Base-by-base conservation (phyloP, 2,797 vertebrate genomes). In the Anguilla obscura region DNA sequence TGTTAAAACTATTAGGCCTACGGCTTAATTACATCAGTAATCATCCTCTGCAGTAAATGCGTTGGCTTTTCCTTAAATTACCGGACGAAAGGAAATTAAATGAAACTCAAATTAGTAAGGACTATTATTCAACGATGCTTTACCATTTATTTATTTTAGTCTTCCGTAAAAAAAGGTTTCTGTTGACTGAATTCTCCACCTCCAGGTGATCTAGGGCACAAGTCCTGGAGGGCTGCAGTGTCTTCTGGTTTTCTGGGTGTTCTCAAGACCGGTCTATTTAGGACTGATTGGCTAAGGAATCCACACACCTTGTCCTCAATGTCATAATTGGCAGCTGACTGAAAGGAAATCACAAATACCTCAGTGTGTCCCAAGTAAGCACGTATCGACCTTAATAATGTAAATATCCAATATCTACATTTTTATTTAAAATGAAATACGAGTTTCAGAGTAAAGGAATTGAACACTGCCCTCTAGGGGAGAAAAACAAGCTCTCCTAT, bases 391-490 rank as follows among this genome's bases (percentile, higher is more conserved):
- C 79, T 5, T 45, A 50, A 33, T 5, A 8, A 24, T 48, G 1
- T 36, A 76, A 76, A 76, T 9, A 30, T 71, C 10, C 3, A 4
- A 45, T 16, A 48, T 80, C 5, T 24, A 36, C 63, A n/a, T 36
- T 9, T 18, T 79, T 79, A 79, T 18, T 40, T 40, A 18, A 79
- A 79, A 18, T 5, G 1, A 36, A 40, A 40, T 40, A 21, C 33
- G 6, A 36, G 2, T 79, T 8, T 71, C 16, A 14, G 33, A 79
- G 74, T 36, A 79, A 45, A 82, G 50, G 79, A 24, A 50, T 82
- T 10, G 6, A 82, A 82, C 45, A 82, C 40, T 82, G 79, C 79
- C 79, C 79, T 82, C 79, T 82, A 48, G 79, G 21, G 79, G 79
- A 82, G 10, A 2, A 48, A 48, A 82, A 30, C 24, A 69, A n/a